Conservation (phyloP, 2,113 vertebrate species). For the Paratilapia polleni region DNA sequence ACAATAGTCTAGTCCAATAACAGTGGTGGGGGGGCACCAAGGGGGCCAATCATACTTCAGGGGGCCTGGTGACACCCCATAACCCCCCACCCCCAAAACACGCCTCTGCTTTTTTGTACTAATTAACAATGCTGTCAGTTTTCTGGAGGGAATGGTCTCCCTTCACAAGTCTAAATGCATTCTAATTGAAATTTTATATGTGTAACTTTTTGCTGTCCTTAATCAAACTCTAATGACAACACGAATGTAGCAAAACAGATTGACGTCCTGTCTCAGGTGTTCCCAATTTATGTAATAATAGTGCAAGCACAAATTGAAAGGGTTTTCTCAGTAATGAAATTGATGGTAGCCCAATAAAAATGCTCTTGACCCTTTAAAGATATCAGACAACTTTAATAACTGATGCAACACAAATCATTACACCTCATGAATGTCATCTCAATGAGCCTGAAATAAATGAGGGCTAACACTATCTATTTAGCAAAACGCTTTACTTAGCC, state of each 20-base stretch:
- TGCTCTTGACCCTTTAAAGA: not conserved
- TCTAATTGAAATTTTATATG: not conserved
- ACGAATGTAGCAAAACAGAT: not conserved
- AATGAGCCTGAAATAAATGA: constrained; percentile 39
- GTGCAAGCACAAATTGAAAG: constrained; percentile 6
- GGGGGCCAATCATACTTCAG: no score
- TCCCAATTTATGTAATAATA: constrained; percentile 8
- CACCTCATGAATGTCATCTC: constrained; percentile 27
- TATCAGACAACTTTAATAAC: constrained; percentile 24
- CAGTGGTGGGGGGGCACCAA: no score
- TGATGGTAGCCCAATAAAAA: constrained; percentile 4
- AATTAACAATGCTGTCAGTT: not conserved
- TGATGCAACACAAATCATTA: constrained; percentile 25
- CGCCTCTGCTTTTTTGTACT: not conserved
- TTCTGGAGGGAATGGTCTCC: not conserved
- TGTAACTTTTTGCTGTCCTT: not conserved
- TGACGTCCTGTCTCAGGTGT: not conserved
- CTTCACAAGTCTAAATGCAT: not conserved
- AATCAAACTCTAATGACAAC: not conserved
- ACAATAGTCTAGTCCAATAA: no score
- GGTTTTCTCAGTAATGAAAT: not conserved
- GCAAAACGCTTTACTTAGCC: constrained; percentile 43
- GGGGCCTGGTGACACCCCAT: no score
- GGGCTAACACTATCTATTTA: constrained; percentile 50
- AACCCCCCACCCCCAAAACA: no score